Evolutionary conservation across 2,797 vertebrate genomes (phyloP).

Genomic region (Chaenodraco wilsoni): DNA sequence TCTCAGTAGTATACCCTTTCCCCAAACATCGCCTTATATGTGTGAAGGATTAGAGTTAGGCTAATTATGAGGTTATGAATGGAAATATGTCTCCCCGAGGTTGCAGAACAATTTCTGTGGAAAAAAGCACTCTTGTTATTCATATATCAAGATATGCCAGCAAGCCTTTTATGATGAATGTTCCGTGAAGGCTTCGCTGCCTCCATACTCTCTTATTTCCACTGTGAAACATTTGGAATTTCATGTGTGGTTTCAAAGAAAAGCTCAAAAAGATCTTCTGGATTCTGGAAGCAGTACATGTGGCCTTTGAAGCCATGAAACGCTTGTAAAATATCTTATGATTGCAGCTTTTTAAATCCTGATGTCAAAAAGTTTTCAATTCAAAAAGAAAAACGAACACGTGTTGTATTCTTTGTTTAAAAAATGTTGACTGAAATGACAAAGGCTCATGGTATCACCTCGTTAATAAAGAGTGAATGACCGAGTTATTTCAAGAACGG

Average conservation of each 20-base stretch:
- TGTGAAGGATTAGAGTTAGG: slow-evolving; percentile 62
- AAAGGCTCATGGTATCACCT: slow-evolving; percentile 42
- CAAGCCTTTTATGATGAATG: slow-evolving; percentile 45
- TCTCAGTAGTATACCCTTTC: slow-evolving; percentile 23
- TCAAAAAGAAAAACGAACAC: background rate
- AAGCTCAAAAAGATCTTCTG: slow-evolving; percentile 1
- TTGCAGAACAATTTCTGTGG: slow-evolving; percentile 55
- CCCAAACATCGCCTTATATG: slow-evolving; percentile 49
- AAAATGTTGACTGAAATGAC: slow-evolving; percentile 33
- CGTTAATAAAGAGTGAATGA: slow-evolving; percentile 52
- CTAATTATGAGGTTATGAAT: slow-evolving; percentile 63
- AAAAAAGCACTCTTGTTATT: slow-evolving; percentile 58
- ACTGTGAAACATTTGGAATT: slow-evolving; percentile 43
- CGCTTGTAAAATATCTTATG: slow-evolving; percentile 9
- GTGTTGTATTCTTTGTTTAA: slow-evolving; percentile 22
- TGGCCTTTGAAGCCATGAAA: slow-evolving; percentile 37
- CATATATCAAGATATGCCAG: slow-evolving; percentile 64
- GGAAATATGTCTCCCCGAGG: slow-evolving; percentile 51
- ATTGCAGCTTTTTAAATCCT: background rate
- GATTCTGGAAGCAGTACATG: slow-evolving; percentile 30
- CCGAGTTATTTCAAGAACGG: slow-evolving; percentile 60
- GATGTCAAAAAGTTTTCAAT: background rate
- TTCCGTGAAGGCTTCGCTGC: slow-evolving; percentile 36
- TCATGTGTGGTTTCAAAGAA: slow-evolving; percentile 38
- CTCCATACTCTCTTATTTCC: slow-evolving; percentile 33